Percentiles rank a stretch among this genome's conserved stretches.
phyloP scores from a whole-genome alignment of 2,888 invertebrate genomes.

The Xestia xanthographa region DNA sequence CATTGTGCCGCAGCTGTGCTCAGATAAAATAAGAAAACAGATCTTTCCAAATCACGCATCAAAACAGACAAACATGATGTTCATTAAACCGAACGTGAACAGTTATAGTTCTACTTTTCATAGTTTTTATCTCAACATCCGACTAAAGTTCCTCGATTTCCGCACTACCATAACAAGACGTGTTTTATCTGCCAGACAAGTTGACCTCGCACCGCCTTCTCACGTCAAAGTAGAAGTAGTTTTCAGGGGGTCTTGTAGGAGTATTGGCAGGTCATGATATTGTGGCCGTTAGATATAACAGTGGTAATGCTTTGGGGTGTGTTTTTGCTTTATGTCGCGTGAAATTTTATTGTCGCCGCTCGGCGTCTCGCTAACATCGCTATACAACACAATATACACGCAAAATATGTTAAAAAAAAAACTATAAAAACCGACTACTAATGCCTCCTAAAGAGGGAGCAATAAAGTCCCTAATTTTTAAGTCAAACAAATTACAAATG shows the following conservation, averaged over 20 bases:
- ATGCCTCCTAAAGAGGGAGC: conserved; percentile 46
- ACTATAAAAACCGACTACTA: conserved; percentile 42
- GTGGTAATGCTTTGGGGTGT: conserved; percentile 88
- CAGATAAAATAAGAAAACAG: background rate
- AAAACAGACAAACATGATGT: conserved; percentile 53
- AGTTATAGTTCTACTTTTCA: conserved; percentile 84
- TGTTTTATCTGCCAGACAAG: conserved; percentile 78
- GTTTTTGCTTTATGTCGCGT: conserved; percentile 91
- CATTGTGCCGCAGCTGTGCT: background rate
- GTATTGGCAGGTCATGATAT: conserved; percentile 72
- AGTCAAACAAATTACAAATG: conserved; percentile 52
- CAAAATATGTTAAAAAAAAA: conserved; percentile 52
- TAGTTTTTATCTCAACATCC: conserved; percentile 84
- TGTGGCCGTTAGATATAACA: conserved; percentile 80
- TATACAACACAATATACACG: conserved; percentile 45
- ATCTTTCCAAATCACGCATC: conserved; percentile 26
- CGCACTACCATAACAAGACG: conserved; percentile 86
- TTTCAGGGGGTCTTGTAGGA: conserved; percentile 53
- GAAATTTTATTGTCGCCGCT: conserved; percentile 88
- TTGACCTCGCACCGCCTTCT: conserved; percentile 67
- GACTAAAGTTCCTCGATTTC: conserved; percentile 85
- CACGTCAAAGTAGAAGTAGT: conserved; percentile 25
- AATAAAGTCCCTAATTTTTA: conserved; percentile 39
- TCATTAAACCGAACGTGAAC: conserved; percentile 66
- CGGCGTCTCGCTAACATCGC: conserved; percentile 69